These are phyloP conservation scores for Cydia pomonella DNA, from an alignment of 1,140 invertebrate genomes.

Conservation along the genomic window DNA sequence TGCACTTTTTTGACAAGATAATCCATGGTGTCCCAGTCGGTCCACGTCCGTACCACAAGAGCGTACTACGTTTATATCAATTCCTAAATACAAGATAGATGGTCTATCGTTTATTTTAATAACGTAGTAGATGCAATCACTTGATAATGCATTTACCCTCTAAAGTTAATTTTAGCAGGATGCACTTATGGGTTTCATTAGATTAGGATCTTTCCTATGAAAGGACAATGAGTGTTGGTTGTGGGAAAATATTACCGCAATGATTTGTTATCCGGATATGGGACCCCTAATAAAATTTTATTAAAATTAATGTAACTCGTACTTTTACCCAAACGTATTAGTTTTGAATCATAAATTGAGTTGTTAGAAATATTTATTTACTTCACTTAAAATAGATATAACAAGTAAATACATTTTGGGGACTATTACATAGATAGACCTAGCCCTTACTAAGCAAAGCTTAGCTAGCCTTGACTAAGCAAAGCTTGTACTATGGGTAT, in stretches of 20 bases:
- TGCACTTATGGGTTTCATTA: neutral
- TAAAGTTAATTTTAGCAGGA: neutral
- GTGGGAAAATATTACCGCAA: neutral
- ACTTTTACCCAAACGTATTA: neutral
- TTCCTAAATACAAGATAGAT: neutral
- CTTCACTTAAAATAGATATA: neutral
- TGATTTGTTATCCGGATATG: conserved; percentile 8
- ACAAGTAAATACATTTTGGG: too few species aligned
- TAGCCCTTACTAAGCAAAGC: too few species aligned
- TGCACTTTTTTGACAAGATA: too few species aligned
- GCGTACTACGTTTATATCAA: neutral
- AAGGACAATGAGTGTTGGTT: neutral
- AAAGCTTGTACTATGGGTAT: neutral
- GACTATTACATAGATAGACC: too few species aligned
- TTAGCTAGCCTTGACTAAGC: too few species aligned
- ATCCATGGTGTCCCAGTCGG: too few species aligned
- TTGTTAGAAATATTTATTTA: neutral
- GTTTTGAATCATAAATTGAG: neutral
- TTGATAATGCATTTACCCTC: neutral
- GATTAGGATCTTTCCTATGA: neutral
- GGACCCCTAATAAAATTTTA: neutral
- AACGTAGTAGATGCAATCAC: neutral
- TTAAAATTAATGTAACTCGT: neutral
- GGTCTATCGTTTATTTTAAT: neutral
- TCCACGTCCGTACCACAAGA: too few species aligned